Percentiles rank a stretch among this genome's conserved stretches.
phyloP scores from a whole-genome alignment of 2,113 vertebrate species.

The Mormyrus iriodes region DNA sequence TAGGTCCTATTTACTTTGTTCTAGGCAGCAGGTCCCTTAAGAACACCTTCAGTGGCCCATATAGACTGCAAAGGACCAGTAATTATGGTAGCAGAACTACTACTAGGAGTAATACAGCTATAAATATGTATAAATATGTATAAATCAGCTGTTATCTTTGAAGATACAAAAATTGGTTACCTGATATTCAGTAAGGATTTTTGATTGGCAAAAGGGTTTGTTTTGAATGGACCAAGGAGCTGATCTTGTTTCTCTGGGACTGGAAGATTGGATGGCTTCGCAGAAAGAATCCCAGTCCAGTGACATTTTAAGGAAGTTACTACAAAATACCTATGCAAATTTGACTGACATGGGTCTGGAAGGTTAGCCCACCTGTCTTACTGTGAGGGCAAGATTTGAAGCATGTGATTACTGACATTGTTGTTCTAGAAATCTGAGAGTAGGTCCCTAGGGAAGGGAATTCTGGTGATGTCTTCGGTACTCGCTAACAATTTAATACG shows the following conservation, averaged over 20 bases:
- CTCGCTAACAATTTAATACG: background rate
- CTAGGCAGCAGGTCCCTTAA: background rate
- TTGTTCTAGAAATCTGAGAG: constrained; percentile 1
- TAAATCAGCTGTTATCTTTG: too few species aligned
- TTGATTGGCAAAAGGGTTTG: background rate
- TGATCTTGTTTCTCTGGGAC: background rate
- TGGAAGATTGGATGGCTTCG: background rate
- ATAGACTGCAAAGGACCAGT: background rate
- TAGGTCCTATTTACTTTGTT: background rate
- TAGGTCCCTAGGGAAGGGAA: constrained; percentile 1
- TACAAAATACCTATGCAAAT: background rate
- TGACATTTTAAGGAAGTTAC: background rate
- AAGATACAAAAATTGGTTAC: too few species aligned
- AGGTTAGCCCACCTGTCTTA: background rate
- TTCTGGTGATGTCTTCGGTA: background rate
- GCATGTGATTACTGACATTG: constrained; percentile 14
- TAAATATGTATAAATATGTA: background rate
- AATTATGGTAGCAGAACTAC: background rate
- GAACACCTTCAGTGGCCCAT: background rate
- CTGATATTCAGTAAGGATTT: background rate
- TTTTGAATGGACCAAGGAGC: background rate
- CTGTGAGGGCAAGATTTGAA: background rate
- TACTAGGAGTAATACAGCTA: background rate
- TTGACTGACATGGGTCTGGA: background rate
- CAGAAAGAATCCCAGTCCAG: background rate